A percentile compares a stretch with the other conserved stretches of the same genome.
These are phyloP conservation scores for Molorchus minor DNA, from an alignment of 2,888 invertebrate species.

Conservation along the genomic window DNA sequence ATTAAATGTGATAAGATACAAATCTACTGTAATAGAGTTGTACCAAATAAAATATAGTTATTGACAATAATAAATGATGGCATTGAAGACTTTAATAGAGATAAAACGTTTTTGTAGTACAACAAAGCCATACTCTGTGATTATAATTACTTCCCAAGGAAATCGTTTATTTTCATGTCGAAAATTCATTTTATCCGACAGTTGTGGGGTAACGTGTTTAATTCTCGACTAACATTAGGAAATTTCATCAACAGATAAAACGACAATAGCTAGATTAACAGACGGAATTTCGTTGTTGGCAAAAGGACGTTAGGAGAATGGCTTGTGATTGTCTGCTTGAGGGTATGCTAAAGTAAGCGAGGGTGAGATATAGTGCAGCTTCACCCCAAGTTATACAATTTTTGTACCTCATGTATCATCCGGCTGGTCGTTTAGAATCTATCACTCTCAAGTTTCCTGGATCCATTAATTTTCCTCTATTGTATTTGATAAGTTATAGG, in stretches of 20 bases:
- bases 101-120: background rate
- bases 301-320: conserved; percentile 43
- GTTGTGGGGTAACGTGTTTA: conserved; percentile 13
- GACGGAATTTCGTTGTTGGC: conserved; percentile 43
- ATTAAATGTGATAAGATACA: too few relatives aligned
- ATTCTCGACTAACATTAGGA: conserved; percentile 24
- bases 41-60: too few relatives aligned
- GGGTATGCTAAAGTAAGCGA: conserved; percentile 30
- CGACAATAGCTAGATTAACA: conserved; percentile 38
- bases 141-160: background rate
- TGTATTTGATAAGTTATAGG: conserved; percentile 1
- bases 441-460: background rate
- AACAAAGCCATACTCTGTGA: background rate
- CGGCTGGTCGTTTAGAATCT: conserved; percentile 11
- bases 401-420: conserved; percentile 20
- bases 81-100: too few relatives aligned
- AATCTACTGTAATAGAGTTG: too few relatives aligned
- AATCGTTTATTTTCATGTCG: conserved; percentile 12
- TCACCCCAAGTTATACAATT: conserved; percentile 16
- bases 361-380: conserved; percentile 25
- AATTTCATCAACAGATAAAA: conserved; percentile 38
- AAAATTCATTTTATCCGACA: conserved; percentile 7
- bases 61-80: too few relatives aligned
- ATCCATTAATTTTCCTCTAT: conserved; percentile 6
- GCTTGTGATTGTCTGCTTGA: conserved; percentile 41